A percentile compares a stretch with the other conserved stretches of the same genome.
Conservation (phyloP, 2,797 vertebrate genomes). For the Xiphophorus birchmanni region DNA sequence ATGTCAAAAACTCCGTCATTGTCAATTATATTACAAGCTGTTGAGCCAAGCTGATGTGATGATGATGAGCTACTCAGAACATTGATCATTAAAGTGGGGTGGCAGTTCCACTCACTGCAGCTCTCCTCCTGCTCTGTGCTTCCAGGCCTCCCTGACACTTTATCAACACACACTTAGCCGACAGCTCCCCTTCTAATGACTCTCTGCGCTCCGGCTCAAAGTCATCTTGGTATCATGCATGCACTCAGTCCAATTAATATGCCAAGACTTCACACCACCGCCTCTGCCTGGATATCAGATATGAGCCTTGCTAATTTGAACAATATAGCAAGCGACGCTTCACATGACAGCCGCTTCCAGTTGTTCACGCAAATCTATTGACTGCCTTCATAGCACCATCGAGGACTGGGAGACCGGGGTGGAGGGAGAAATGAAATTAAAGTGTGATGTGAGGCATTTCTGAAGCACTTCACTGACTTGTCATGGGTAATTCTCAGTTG, state of each 20-base stretch:
- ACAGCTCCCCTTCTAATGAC: constrained; percentile 50
- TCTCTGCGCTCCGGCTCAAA: constrained; percentile 40
- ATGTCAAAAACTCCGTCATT: constrained; percentile 10
- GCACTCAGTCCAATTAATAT: constrained; percentile 64
- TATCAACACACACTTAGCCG: constrained; percentile 40
- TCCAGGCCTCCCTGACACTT: constrained; percentile 33
- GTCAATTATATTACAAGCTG: constrained; percentile 8
- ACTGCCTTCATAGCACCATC: constrained; percentile 17
- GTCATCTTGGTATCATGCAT: constrained; percentile 48
- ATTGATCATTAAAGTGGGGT: constrained; percentile 57
- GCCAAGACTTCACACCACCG: constrained; percentile 41
- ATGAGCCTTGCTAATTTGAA: constrained; percentile 46
- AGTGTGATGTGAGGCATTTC: constrained; percentile 18
- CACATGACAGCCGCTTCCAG: constrained; percentile 53
- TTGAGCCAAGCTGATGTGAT: constrained; percentile 21
- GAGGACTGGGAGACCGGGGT: constrained; percentile 4
- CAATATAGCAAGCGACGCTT: constrained; percentile 24
- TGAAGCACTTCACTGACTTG: constrained; percentile 55
- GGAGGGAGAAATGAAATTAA: constrained; percentile 35
- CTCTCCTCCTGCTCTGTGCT: constrained; percentile 49
- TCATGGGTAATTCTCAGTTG: constrained; percentile 58
- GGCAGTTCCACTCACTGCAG: constrained; percentile 35
- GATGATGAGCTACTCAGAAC: constrained; percentile 44
- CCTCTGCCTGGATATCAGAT: constrained; percentile 52
- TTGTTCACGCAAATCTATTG: constrained; percentile 53